These are phyloP conservation scores for Romanogobio albipinnatus DNA, from an alignment of 2,113 vertebrate species.

Conservation along the genomic window DNA sequence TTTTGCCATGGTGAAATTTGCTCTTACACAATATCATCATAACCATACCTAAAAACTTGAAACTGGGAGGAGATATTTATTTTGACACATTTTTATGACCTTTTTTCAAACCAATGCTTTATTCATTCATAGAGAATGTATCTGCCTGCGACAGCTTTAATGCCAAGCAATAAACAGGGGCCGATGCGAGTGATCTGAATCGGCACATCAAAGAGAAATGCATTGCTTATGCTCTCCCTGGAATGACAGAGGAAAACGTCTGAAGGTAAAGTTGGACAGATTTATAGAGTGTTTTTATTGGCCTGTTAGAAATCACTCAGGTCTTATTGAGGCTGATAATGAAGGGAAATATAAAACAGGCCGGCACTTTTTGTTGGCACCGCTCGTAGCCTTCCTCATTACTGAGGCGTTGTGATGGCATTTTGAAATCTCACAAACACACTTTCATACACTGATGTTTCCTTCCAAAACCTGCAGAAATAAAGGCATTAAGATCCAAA, in stretches of 20 bases:
- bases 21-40: not conserved
- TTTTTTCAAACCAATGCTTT: not conserved
- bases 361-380: not conserved
- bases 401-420: slow-evolving; percentile 15
- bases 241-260: not conserved
- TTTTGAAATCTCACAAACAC: slow-evolving; percentile 29
- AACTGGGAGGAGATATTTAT: not conserved
- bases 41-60: not conserved
- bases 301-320: slow-evolving; percentile 65
- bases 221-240: slow-evolving; percentile 5
- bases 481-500: not conserved
- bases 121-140: not conserved
- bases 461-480: not conserved
- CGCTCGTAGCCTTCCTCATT: not conserved
- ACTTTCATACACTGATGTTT: not conserved
- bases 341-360: slow-evolving; percentile 40
- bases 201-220: slow-evolving; percentile 31
- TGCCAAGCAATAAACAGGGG: slow-evolving; percentile 24
- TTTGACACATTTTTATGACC: not conserved
- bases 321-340: slow-evolving; percentile 55
- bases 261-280: slow-evolving; percentile 55
- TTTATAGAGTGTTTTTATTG: slow-evolving; percentile 64
- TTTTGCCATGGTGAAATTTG: not conserved
- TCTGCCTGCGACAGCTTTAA: slow-evolving; percentile 21
- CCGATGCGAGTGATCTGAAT: slow-evolving; percentile 29